Percentiles rank a stretch among this genome's conserved stretches.
These are phyloP conservation scores for Drymodes brunneopygia DNA, from an alignment of 2,113 vertebrate genomes.

Conservation along the genomic window DNA sequence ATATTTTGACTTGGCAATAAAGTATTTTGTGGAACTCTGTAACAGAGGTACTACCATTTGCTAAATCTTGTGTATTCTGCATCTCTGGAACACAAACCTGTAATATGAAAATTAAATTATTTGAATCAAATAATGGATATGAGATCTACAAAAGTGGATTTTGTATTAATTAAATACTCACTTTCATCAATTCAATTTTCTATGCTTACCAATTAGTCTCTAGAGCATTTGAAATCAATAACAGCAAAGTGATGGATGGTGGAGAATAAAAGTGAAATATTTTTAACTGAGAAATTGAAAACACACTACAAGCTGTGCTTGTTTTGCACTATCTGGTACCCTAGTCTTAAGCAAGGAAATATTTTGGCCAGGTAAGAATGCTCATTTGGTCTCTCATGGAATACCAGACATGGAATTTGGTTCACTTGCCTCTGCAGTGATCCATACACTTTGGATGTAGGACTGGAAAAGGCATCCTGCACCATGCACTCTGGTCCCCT, in stretches of 20 bases:
- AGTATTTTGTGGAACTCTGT: not conserved
- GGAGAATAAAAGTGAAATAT: not conserved
- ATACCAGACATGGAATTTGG: not conserved
- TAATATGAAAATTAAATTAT: not conserved
- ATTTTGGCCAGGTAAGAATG: not conserved
- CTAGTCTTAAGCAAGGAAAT: not conserved
- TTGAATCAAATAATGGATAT: not conserved
- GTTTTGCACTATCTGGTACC: not conserved
- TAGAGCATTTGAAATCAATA: not conserved
- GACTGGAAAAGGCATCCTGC: not conserved
- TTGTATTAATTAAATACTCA: not conserved
- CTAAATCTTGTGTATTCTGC: not conserved
- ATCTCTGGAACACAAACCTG: not conserved
- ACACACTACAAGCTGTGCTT: not conserved
- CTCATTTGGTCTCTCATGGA: not conserved
- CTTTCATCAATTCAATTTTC: not conserved
- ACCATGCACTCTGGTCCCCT: not conserved
- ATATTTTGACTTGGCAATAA: not conserved
- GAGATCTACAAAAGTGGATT: not conserved
- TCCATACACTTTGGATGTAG: not conserved
- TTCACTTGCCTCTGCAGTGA: not conserved
- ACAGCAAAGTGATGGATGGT: not conserved
- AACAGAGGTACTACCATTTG: not conserved
- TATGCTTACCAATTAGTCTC: not conserved
- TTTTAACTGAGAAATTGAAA: not conserved